Conservation (phyloP, 2,113 vertebrate genomes). For the Podiceps cristatus region DNA sequence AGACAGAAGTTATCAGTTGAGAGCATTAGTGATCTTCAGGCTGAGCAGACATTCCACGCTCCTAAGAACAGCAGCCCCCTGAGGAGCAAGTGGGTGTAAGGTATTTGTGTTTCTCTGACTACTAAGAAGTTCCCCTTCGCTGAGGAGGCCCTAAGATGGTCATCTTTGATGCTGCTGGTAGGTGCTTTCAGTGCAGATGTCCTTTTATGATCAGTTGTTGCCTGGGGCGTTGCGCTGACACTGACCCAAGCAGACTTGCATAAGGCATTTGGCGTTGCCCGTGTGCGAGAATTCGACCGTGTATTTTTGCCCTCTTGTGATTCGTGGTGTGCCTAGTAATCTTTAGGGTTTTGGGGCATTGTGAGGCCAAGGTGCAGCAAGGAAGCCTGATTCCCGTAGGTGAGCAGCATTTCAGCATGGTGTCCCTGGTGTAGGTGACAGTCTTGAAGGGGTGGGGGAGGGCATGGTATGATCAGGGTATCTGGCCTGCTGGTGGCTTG, state of each 20-base stretch:
- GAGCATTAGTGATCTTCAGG: neutral
- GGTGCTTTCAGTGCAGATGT: neutral
- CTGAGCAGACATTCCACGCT: rapidly evolving
- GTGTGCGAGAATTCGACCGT: neutral
- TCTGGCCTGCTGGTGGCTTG: neutral
- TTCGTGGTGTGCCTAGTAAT: neutral
- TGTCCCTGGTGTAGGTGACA: neutral
- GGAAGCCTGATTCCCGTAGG: neutral
- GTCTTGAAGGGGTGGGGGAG: neutral
- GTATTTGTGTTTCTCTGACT: neutral
- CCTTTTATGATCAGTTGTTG: neutral
- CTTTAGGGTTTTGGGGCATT: neutral
- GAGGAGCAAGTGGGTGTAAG: neutral
- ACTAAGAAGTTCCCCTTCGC: neutral
- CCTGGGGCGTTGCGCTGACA: neutral
- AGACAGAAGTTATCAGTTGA: neutral
- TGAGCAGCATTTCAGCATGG: neutral
- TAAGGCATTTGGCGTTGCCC: neutral
- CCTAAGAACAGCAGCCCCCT: neutral
- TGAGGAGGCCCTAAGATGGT: neutral
- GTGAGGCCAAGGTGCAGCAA: neutral
- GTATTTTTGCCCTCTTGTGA: neutral
- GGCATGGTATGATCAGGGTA: neutral
- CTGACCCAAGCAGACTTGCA: neutral
- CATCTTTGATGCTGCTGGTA: neutral